A percentile compares a stretch with the other conserved stretches of the same genome.
Evolutionary conservation across 2,888 invertebrate genomes (phyloP).

Genomic region (Lucinisca nassula): DNA sequence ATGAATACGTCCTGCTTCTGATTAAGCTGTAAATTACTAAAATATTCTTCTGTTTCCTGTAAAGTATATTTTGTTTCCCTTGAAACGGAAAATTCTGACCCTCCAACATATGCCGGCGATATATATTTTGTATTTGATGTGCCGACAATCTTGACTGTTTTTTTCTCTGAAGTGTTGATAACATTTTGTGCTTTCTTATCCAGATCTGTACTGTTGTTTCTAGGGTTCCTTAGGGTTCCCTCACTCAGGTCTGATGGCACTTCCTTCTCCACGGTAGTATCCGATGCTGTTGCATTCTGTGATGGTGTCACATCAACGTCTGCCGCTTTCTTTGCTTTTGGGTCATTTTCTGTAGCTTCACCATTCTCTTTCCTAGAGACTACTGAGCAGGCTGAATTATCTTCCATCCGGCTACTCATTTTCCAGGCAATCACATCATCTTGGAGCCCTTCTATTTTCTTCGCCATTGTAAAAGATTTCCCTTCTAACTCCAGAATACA

Average conservation of each 20-base stretch:
- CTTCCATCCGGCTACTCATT: too few relatives aligned
- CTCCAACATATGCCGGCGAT: background rate
- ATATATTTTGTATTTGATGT: background rate
- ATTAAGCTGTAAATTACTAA: background rate
- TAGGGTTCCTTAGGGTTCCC: background rate
- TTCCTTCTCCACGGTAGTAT: background rate
- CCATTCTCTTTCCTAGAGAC: too few relatives aligned
- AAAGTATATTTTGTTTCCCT: background rate
- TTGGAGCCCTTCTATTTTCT: too few relatives aligned
- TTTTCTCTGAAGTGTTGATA: background rate
- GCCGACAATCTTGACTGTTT: background rate
- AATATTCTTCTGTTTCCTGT: background rate
- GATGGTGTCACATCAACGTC: background rate
- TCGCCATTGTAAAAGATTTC: too few relatives aligned
- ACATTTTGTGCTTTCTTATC: too few relatives aligned
- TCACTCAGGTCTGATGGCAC: background rate
- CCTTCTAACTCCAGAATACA: too few relatives aligned
- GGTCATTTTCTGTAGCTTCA: background rate
- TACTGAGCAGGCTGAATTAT: too few relatives aligned
- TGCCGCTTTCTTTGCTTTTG: background rate
- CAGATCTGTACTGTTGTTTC: too few relatives aligned
- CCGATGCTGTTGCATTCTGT: background rate
- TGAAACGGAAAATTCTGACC: background rate
- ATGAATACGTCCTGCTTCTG: background rate
- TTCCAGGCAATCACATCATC: too few relatives aligned